Base-by-base conservation (phyloP, 37 sponge, comb jelly and placozoan genomes). In the Hormiphora californensis region DNA sequence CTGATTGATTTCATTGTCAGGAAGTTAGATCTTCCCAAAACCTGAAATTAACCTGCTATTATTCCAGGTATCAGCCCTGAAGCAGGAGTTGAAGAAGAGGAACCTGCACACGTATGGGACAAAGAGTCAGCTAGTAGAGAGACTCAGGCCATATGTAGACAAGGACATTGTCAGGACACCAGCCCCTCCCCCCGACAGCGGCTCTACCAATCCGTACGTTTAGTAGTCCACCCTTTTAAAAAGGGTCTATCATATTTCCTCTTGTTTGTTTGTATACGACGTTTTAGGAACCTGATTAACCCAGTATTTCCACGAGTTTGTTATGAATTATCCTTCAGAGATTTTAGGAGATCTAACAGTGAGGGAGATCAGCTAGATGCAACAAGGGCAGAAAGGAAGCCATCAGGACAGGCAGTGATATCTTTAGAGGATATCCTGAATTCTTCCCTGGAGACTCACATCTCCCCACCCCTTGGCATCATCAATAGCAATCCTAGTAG, bases 21-120 rank as follows among this genome's bases (percentile, higher is more conserved):
- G n/a, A n/a, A n/a, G n/a, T n/a, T n/a, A n/a, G n/a, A n/a, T n/a
- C n/a, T n/a, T n/a, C n/a, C n/a, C n/a, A n/a, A n/a, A n/a, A 49
- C 53, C 53, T 49, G 15, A 9, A 49, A 15, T 15, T 15, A 49
- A 49, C 12, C 53, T 49, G 15, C 53, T 17, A 15, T 15, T 49
- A 17, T 49, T 49, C 17, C 61, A 65, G 67, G 67, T 65, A 28
- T 65, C 67, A 34, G 67, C 67, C 3, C 67, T 65, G 67, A 65
- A 33, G 37, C 38, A 65, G 28, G 67, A 65, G 67, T 38, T 65
- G 67, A 65, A 65, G 67, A 65, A 65, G 67, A 30, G 67, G 17
- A 65, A 65, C 37, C 37, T 65, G 37, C 34, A 65, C 67, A 65
- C 67, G 17, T 65, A 65, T 19, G 67, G 67, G 36, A 65, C 32